Conservation (phyloP, 2,888 invertebrate species). For the Priocnemis perturbator region DNA sequence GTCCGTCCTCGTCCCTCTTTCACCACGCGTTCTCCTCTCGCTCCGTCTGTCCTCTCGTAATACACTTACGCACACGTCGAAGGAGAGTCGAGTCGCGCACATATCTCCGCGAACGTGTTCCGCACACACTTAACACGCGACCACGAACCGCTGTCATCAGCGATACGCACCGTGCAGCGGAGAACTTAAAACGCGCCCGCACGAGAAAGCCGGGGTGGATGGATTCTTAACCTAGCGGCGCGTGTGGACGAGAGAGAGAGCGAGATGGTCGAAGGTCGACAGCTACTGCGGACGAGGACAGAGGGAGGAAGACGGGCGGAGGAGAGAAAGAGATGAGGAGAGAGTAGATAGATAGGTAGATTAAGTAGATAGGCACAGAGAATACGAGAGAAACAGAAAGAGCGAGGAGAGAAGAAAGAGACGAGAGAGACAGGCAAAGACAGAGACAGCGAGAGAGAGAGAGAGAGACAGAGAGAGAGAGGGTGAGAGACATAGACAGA, state of each 20-base stretch:
- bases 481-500: constrained; percentile 2
- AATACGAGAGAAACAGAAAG: not conserved
- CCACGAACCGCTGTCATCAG: constrained; percentile 2
- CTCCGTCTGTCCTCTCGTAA: not conserved
- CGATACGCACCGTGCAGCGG: not conserved
- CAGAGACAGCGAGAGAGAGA: not conserved
- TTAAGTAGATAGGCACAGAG: not conserved
- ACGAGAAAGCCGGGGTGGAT: constrained; percentile 40
- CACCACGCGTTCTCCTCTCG: not conserved
- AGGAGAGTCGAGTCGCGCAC: not conserved
- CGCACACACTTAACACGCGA: not conserved
- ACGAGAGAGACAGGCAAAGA: not conserved
- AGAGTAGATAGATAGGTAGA: not conserved
- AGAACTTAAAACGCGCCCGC: constrained; percentile 29
- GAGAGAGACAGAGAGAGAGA: constrained; percentile 18
- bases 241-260: constrained; percentile 20
- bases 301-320: not conserved
- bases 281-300: constrained; percentile 1
- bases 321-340: not conserved
- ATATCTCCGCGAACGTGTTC: not conserved
- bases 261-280: not conserved
- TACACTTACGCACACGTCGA: too few relatives aligned
- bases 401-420: not conserved
- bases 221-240: constrained; percentile 44
- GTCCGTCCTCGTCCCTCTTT: constrained; percentile 7